These are phyloP conservation scores for Meriones psammophilus DNA, from an alignment of 2,797 vertebrate genomes.

Conservation along the genomic window DNA sequence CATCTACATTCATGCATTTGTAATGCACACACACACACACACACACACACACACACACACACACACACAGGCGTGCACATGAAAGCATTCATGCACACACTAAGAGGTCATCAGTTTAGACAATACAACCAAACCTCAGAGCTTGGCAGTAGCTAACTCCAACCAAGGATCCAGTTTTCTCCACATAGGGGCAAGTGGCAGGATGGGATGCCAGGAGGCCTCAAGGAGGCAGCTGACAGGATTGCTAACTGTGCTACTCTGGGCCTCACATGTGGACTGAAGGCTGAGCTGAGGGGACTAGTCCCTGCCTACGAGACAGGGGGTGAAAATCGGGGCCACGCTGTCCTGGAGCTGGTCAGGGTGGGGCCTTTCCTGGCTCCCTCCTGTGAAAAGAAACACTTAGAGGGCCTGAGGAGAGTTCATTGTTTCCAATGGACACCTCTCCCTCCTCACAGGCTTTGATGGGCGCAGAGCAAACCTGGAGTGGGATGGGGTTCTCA, in stretches of 20 bases:
- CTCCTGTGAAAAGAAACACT: neutral
- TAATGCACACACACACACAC: no score
- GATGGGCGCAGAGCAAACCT: accelerated
- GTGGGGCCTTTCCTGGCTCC: neutral
- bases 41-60: no score
- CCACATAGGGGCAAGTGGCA: accelerated
- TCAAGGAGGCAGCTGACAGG: accelerated
- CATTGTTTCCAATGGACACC: accelerated
- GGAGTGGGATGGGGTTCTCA: neutral
- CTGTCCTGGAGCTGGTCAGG: accelerated
- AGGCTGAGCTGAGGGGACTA: accelerated
- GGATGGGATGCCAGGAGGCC: accelerated
- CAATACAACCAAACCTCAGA: neutral
- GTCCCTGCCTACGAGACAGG: accelerated
- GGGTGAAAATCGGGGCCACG: accelerated
- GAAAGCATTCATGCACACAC: neutral
- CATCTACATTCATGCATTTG: neutral
- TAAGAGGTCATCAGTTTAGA: neutral
- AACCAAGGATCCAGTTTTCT: neutral
- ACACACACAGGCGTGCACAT: no score
- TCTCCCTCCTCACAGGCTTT: neutral
- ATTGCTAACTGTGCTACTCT: accelerated
- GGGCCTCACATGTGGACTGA: neutral
- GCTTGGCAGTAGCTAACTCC: accelerated
- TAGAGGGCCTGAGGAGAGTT: no score